A percentile compares a stretch with the other conserved stretches of the same genome.
Evolutionary conservation across 2,113 vertebrate species (phyloP).

Genomic region (Chaenogobius annularis): DNA sequence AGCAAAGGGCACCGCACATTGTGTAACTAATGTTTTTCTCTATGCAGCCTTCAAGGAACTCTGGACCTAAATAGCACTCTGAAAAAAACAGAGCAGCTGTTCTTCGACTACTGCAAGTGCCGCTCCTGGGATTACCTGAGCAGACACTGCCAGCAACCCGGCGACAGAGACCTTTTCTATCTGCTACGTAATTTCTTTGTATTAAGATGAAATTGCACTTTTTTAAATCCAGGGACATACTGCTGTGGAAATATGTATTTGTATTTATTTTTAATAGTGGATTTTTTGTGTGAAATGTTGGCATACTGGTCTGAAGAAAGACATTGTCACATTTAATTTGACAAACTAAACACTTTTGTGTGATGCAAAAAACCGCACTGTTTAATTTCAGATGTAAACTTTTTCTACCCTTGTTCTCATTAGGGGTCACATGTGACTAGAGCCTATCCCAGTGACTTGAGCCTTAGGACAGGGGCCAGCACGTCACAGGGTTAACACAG

Average conservation of each 20-base stretch:
- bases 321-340: neutral
- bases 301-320: neutral
- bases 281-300: neutral
- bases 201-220: conserved; percentile 50
- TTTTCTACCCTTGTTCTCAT: too few relatives aligned
- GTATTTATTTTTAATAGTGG: conserved; percentile 50
- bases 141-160: conserved; percentile 36
- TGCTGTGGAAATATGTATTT: conserved; percentile 11
- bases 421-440: too few relatives aligned
- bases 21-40: neutral
- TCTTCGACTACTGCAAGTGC: conserved; percentile 80
- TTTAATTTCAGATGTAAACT: neutral
- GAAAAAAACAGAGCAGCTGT: conserved; percentile 76
- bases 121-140: conserved; percentile 68
- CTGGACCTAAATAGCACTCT: conserved; percentile 77
- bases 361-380: neutral
- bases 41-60: conserved; percentile 76
- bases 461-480: too few relatives aligned
- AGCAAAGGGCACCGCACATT: neutral
- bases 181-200: conserved; percentile 77
- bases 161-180: conserved; percentile 69
- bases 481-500: too few relatives aligned
- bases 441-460: too few relatives aligned
- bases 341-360: neutral
- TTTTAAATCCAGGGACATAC: conserved; percentile 29